Evolutionary conservation across 1,140 invertebrate species (phyloP), one percentile per base, ranked within the genome.

Genomic region (Harlomillsia oculata): DNA sequence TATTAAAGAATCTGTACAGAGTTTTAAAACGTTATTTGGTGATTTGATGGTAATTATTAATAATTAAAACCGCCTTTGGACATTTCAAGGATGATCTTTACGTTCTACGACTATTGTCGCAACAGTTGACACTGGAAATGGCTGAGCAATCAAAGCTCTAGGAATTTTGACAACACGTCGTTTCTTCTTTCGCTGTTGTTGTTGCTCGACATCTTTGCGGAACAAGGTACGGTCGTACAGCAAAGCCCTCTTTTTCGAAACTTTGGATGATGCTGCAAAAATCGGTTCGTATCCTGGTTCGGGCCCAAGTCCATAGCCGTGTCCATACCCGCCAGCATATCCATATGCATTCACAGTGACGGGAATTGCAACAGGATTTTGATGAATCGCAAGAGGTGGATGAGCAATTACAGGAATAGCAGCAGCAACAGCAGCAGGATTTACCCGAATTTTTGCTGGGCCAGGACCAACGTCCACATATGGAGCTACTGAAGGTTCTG

Each of bases 211-310:
- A 20, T 59, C 49, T 40, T 40, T 30, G 37, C 56, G 36, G 25
- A 53, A 59, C 16, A 62, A 41, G 14, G 60, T 62, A 43, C 60
- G 23, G 30, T 62, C 60, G 45, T 62, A 62, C 5, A 62, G 34
- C 3, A 55, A 53, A 49, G 55, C 60, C 18, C 60, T 25, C 26
- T 57, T 57, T 26, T 53, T 53, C 5, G 49, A 37, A 1, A 62
- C 21, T 36, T 49, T 57, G 2, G 51, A 49, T 2, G 59, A 34
- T 1, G 43, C 44, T 14, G 37, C 30, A 25, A 62, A 23, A 1
- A 16, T 8, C 0, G 55, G 46, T 20, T 49, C 43, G 9, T 45
- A 52, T n/a, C 5, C 18, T 16, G 8, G 37, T 18, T 32, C 50
- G n/a, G 48, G 28, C 14, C 43, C 30, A 32, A 37, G 48, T 11